Base-by-base conservation (phyloP, 1,140 invertebrate species). In the Epicauta chinensis region DNA sequence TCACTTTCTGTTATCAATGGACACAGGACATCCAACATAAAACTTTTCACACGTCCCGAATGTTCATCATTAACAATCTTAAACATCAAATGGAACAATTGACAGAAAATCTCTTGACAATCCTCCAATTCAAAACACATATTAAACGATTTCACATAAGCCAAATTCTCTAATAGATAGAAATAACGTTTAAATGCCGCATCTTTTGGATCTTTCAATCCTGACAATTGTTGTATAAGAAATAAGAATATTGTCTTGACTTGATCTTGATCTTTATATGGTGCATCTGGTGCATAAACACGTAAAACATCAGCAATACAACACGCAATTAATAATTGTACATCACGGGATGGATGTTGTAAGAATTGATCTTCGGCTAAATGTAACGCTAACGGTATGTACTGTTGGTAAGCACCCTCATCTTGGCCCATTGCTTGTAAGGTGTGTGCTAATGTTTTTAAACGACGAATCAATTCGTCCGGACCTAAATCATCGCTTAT, bases 91-190 rank as follows among this genome's bases (percentile, higher is more conserved):
- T 86, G 85, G 73, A 97, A 97, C 1, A 98, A 76, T 34, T 85
- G 83, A 66, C 91, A 93, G 70, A 98, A 96, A 63, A 98, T 97
- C 72, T 96, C 91, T 73, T 97, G 92, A 63, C 89, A 96, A 71
- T 97, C 93, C 71, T 98, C 94, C 32, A 98, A 72, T 69, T 98
- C 95, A 70, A 98, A 94, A 72, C 95, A 98, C 86, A 98, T 97
- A 71, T 97, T 97, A 72, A 98, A 98, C 0, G 93, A 96, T 70
- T 98, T 98, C 14, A 97, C 94, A 73, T 95, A 98, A 7, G 94
- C 93, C 53, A 98, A 77, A 74, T 97, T 98, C 77, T 97, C 89
- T 51, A 93, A 74, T 37, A 91, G 75, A 74, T 98, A 98, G 74
- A 98, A 98, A 70, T 98, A 98, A 58, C 95, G 71, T 52, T 98